phyloP scores from a whole-genome alignment of 2,113 vertebrate species.

The Proteles cristata region DNA sequence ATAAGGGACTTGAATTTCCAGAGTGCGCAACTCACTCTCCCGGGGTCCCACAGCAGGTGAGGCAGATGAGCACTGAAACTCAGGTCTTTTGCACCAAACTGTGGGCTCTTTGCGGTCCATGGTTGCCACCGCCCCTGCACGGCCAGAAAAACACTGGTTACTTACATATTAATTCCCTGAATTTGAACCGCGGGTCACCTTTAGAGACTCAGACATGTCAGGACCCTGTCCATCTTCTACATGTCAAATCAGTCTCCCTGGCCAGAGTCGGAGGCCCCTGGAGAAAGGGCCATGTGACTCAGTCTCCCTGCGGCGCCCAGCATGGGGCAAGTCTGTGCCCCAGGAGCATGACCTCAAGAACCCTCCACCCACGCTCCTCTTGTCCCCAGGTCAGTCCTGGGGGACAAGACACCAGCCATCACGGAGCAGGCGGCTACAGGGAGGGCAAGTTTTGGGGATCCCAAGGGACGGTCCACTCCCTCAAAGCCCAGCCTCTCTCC shows the following conservation, averaged over 20 bases:
- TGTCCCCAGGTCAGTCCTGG: rapidly evolving
- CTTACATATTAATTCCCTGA: not conserved
- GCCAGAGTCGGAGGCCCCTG: not conserved
- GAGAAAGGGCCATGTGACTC: not conserved
- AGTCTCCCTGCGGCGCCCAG: rapidly evolving
- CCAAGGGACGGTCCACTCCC: too few species aligned
- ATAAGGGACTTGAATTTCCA: not conserved
- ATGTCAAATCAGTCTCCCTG: rapidly evolving
- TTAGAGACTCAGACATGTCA: not conserved
- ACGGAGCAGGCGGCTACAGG: rapidly evolving
- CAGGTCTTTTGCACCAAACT: rapidly evolving
- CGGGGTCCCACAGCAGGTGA: not conserved
- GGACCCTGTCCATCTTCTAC: not conserved
- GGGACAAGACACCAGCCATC: not conserved
- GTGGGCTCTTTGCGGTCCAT: rapidly evolving
- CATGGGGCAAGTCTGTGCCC: rapidly evolving
- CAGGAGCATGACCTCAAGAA: not conserved
- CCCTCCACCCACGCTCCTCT: too few species aligned
- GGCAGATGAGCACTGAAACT: not conserved
- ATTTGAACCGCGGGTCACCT: not conserved
- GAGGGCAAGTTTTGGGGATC: not conserved
- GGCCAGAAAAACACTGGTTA: not conserved
- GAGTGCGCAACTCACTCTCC: too few species aligned
- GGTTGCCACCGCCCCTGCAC: rapidly evolving
- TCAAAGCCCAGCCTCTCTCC: not conserved